Conservation (phyloP, 2,888 invertebrate genomes). For the Orchestes rusci region DNA sequence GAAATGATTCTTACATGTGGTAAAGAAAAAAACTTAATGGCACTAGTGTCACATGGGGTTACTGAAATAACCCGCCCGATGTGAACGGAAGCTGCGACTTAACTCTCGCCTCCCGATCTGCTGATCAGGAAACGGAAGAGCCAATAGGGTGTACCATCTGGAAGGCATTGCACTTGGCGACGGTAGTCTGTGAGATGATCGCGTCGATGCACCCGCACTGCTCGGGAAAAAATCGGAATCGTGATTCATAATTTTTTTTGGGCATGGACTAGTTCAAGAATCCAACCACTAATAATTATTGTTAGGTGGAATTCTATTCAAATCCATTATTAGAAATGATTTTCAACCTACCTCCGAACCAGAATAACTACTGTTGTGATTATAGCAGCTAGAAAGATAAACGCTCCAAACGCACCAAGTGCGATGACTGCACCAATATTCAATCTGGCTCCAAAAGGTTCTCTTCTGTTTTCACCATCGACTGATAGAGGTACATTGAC, state of each 20-base stretch:
- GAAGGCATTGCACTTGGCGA: conserved; percentile 60
- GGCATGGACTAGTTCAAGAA: too few relatives aligned
- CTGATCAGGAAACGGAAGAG: conserved; percentile 89
- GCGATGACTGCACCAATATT: conserved; percentile 85
- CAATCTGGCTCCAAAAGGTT: conserved; percentile 60
- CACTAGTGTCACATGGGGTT: conserved; percentile 58
- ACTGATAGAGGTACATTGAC: conserved; percentile 62
- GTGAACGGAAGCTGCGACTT: conserved; percentile 64
- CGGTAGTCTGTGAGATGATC: conserved; percentile 46
- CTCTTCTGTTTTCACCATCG: conserved; percentile 48
- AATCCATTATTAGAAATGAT: neutral
- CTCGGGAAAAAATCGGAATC: conserved; percentile 15
- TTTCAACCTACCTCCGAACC: conserved; percentile 66
- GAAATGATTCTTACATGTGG: too few relatives aligned
- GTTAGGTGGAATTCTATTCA: too few relatives aligned
- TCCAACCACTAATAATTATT: too few relatives aligned
- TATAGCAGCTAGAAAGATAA: conserved; percentile 82
- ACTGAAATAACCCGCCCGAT: conserved; percentile 83
- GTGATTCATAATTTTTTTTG: too few relatives aligned
- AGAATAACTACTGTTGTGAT: conserved; percentile 84
- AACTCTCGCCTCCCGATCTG: conserved; percentile 83
- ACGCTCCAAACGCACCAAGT: conserved; percentile 82
- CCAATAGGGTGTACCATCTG: conserved; percentile 84
- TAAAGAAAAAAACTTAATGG: too few relatives aligned
- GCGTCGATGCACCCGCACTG: conserved; percentile 44